Evolutionary conservation across 2,888 invertebrate genomes (phyloP).

Genomic region (Miltochrista miniata): DNA sequence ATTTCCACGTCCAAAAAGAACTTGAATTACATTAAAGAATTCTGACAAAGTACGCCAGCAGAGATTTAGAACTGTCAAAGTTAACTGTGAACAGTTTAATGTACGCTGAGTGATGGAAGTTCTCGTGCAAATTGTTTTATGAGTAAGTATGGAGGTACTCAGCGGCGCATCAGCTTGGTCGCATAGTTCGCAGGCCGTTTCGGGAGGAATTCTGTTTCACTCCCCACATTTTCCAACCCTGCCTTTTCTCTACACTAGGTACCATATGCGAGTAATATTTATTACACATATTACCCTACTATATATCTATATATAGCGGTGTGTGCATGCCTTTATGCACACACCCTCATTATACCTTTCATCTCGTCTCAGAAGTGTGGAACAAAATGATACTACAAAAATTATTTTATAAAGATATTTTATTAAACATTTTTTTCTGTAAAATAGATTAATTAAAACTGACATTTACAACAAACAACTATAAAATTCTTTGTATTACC

Average conservation of each 20-base stretch:
- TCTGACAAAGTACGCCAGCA: slow-evolving; percentile 5
- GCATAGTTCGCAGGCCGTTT: slow-evolving; percentile 58
- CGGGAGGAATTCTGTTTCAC: slow-evolving; percentile 53
- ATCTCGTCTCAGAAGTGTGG: slow-evolving; percentile 20
- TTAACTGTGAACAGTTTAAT: slow-evolving; percentile 32
- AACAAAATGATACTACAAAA: slow-evolving; percentile 43
- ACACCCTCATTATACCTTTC: slow-evolving; percentile 32
- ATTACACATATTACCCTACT: no score
- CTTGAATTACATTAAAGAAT: no score
- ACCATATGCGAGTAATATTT: background rate
- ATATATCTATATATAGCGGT: slow-evolving; percentile 25
- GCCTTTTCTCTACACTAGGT: slow-evolving; percentile 46
- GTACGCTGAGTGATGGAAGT: slow-evolving; percentile 30
- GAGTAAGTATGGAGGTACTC: slow-evolving; percentile 29
- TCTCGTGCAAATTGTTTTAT: slow-evolving; percentile 45
- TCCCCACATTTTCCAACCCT: slow-evolving; percentile 47
- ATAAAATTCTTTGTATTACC: slow-evolving; percentile 79
- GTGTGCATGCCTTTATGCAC: slow-evolving; percentile 39
- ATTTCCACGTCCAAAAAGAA: no score
- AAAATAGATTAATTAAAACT: slow-evolving; percentile 82
- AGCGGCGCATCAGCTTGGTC: slow-evolving; percentile 33
- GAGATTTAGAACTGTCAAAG: slow-evolving; percentile 24
- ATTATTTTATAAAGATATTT: slow-evolving; percentile 79
- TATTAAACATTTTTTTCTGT: slow-evolving; percentile 82
- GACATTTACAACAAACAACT: slow-evolving; percentile 83